Base-by-base conservation (phyloP, 2,888 invertebrate genomes). In the Axea sp. region DNA sequence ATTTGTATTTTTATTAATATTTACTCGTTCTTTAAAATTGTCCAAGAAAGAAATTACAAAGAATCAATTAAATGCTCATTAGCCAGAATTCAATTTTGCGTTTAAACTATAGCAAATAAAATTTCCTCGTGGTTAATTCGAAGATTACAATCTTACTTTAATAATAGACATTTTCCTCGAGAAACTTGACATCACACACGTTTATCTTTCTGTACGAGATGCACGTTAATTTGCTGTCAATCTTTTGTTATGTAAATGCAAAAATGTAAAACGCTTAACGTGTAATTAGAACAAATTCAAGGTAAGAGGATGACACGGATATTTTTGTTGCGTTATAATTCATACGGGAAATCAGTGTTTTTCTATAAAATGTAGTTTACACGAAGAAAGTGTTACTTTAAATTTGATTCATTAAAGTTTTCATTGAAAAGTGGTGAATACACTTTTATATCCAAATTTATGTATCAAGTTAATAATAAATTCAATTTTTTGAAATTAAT, bases 241-340 rank as follows among this genome's bases (percentile, higher is more conserved):
- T 30, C 3, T 6, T 5, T 19, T 8, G 31, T 37, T 60, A 60
- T 45, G 19, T 60, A 60, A 47, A 60, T 35, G 37, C 9, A 47
- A 17, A 47, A 60, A 9, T 24, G 33, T 28, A 37, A 26, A 45
- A 26, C 26, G 7, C 12, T 26, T 3, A 35, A 45, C 17, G 14
- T 59, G 5, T 31, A 43, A 59, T 59, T 45, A 45, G 17, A 59
- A 43, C 26, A 6, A 24, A 33, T 45, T 43, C 43, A 59, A 59
- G 57, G 57, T 14, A 41, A 43, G 2, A 26, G 26, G 14, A 45
- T 45, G 57, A 31, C 24, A 31, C 7, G 9, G 22, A 33, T 45
- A 14, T 39, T 24, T 24, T 30, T 5, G 15, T 5, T 5, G n/a
- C 1, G 4, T 33, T 11, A 3, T 7, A 12, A 19, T 49, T 33